Base-by-base conservation (phyloP, 2,113 vertebrate species). In the Paramormyrops kingsleyae region DNA sequence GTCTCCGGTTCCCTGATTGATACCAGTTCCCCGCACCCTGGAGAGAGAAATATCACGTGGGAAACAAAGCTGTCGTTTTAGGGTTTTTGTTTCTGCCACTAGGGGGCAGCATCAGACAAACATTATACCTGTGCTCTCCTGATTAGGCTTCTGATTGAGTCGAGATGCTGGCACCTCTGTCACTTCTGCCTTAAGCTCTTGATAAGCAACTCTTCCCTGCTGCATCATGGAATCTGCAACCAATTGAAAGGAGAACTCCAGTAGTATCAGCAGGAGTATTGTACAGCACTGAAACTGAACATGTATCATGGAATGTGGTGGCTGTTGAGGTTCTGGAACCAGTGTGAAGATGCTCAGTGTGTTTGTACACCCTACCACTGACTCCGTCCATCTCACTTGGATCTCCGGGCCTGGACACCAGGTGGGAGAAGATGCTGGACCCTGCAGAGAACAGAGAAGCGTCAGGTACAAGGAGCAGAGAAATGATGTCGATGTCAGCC, bases 161-260 rank as follows among this genome's bases (percentile, higher is more conserved):
- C 27, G 74, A 49, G 97, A 96, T 17, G 96, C 97, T 0, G 97
- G 96, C 2, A 99, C 92, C 93, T 98, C 97, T 0, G 96, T 97
- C 89, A 97, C 94, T 85, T 97, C 97, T 0, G 97, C 97, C 93
- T 98, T 98, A 91, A 98, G 91, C 94, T 99, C 98, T 93, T 97
- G 97, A 93, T 97, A 98, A 50, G 94, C 90, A 12, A 94, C 5
- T 1, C 90, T 83, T 87, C 95, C 94, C 0, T 93, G 83, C 88
- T 95, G 94, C 97, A 97, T 98, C 2, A 90, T 90, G 2, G 95
- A 93, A 91, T 96, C 95, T 96, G 89, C 13, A 31, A 89, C 50
- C 50, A 42, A n/a, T 24, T 62, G n/a, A 53, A 52, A 84, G 49
- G 12, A 87, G 62, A 27, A 47, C 21, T 87, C 13, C 8, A 17